Evolutionary conservation across 2,888 invertebrate genomes (phyloP), one percentile per base, ranked within the genome.

Genomic region (Metacarcinus magister): DNA sequence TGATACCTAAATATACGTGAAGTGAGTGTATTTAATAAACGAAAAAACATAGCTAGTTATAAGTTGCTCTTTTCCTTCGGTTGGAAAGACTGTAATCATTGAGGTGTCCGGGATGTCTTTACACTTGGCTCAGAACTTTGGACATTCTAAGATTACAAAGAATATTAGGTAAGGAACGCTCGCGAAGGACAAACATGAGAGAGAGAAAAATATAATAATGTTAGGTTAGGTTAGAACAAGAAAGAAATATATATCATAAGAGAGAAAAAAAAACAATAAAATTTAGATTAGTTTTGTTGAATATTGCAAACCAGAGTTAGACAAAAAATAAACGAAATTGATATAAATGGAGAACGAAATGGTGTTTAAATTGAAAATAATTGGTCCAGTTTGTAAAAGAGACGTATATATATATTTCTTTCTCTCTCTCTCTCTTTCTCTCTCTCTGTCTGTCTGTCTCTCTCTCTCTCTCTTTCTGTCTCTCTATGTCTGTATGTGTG

Each of bases 381-480:
- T 39, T 39, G 39, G 39, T 39, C 39, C 39, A 39, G 39, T 39
- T 39, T 39, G 39, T 39, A 39, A 39, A 39, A 39, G 39, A 39
- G 39, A 39, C 39, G 39, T 39, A 39, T 39, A 39, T 39, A 39
- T 39, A n/a, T n/a, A n/a, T n/a, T n/a, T 67, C 67, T 67, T 23
- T 67, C 67, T 67, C 67, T 67, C 67, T 67, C n/a, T 67, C 67
- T 67, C 67, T 67, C 67, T 67, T 4, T 67, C 67, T n/a, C 67
- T 67, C 67, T 67, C 67, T 67, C 67, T 67, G n/a, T 67, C n/a
- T 67, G n/a, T 67, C 67, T 67, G n/a, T 67, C n/a, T 67, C 67
- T 67, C 67, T 67, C 67, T 67, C 67, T 43, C 39, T 13, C 39
- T 16, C 16, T 16, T 1, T n/a, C n/a, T n/a, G 0, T n/a, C n/a